Conservation (phyloP, 2,888 invertebrate species). For the Zygogramma bicolorata region DNA sequence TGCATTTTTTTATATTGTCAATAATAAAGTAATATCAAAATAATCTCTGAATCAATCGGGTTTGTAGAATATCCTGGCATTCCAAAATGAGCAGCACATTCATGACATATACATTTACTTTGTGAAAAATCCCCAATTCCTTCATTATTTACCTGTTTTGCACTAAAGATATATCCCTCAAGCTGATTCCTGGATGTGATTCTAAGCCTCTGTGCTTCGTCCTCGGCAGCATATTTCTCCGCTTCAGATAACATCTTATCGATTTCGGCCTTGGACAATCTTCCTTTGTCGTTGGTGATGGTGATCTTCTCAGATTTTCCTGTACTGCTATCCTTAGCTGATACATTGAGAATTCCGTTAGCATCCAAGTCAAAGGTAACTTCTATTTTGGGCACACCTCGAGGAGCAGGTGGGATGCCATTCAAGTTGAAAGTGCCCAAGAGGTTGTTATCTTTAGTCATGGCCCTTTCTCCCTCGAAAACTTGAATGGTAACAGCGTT, state of each 20-base stretch:
- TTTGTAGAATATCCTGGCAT: too few relatives aligned
- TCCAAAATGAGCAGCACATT: too few relatives aligned
- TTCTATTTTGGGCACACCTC: conserved; percentile 82
- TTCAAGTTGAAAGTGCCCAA: conserved; percentile 83
- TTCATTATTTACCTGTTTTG: conserved; percentile 72
- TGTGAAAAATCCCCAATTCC: too few relatives aligned
- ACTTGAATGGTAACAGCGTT: conserved; percentile 90
- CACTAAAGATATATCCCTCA: conserved; percentile 81
- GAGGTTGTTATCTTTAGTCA: conserved; percentile 92
- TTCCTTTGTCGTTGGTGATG: conserved; percentile 88
- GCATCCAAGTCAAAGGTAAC: conserved; percentile 91
- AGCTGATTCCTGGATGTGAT: conserved; percentile 81
- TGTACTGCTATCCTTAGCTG: conserved; percentile 82
- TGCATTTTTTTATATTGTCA: too few relatives aligned
- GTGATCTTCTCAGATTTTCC: conserved; percentile 85
- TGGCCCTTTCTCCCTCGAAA: conserved; percentile 87
- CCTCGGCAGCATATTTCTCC: conserved; percentile 82
- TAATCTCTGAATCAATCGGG: too few relatives aligned
- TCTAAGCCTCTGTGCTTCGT: conserved; percentile 77
- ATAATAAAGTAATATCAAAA: too few relatives aligned
- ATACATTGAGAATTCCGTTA: conserved; percentile 88
- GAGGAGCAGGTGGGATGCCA: conserved; percentile 87
- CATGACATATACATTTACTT: too few relatives aligned
- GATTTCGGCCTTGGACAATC: conserved; percentile 87
- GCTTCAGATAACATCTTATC: conserved; percentile 87